A percentile compares a stretch with the other conserved stretches of the same genome.
Evolutionary conservation across 53 echinoderm and acorn worm genomes (phyloP).

Genomic region (Astropecten irregularis): DNA sequence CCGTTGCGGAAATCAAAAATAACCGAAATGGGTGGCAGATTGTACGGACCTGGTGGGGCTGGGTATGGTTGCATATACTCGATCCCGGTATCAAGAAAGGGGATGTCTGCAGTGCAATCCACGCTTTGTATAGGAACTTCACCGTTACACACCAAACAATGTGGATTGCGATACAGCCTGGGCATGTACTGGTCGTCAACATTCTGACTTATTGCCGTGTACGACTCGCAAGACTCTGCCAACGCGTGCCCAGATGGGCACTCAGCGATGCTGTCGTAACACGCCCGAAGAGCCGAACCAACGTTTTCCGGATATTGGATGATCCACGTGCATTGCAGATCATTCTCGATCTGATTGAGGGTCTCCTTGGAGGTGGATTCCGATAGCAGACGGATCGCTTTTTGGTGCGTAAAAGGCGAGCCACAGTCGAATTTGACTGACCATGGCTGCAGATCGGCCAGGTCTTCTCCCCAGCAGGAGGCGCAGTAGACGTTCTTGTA

Average conservation of each 20-base stretch:
- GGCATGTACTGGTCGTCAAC: no score
- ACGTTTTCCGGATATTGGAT: background rate
- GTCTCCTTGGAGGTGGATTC: conserved; percentile 11
- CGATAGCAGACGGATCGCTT: background rate
- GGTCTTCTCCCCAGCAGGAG: conserved; percentile 4
- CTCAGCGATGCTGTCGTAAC: background rate
- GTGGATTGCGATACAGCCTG: background rate
- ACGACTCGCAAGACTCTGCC: background rate
- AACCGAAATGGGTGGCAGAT: conserved; percentile 26
- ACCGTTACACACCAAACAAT: conserved; percentile 1
- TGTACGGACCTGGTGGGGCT: background rate
- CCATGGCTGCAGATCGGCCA: background rate
- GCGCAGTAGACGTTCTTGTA: conserved; percentile 54
- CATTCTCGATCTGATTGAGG: background rate
- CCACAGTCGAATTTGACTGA: background rate
- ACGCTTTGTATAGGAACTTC: background rate
- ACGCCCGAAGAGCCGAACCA: background rate
- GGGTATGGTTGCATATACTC: background rate
- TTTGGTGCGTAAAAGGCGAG: background rate
- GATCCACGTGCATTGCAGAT: background rate
- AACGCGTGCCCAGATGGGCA: conserved; percentile 16
- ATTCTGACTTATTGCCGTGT: background rate
- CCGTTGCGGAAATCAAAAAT: conserved; percentile 51
- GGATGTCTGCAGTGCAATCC: background rate
- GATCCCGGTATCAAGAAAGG: background rate